A percentile compares a stretch with the other conserved stretches of the same genome.
Conservation (phyloP, 2,113 vertebrate species). For the Craseonycteris thonglongyai region DNA sequence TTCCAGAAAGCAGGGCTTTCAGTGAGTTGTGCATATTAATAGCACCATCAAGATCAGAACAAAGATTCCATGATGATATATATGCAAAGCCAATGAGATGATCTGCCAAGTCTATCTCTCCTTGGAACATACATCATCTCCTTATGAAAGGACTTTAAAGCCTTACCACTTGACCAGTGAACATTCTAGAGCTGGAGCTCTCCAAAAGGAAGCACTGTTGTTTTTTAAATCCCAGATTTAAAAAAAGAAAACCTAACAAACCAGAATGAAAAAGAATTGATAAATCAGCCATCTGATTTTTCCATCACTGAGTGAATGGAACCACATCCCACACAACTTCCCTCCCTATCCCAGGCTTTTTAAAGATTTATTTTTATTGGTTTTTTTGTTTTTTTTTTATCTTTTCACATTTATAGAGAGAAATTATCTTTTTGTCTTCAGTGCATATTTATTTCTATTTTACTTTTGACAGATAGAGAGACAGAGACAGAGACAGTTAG, state of each 20-base stretch:
- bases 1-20: not conserved
- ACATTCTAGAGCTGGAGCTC: not conserved
- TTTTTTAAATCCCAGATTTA: not conserved
- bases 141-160: not conserved
- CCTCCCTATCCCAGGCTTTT: too few relatives aligned
- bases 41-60: not conserved
- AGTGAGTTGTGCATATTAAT: slow-evolving; percentile 49
- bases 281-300: not conserved
- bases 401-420: too few relatives aligned
- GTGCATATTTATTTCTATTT: too few relatives aligned
- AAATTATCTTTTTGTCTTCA: too few relatives aligned
- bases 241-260: not conserved
- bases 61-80: not conserved
- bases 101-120: not conserved
- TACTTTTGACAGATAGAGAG: too few relatives aligned
- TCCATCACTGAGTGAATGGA: not conserved
- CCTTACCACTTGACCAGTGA: rapidly evolving
- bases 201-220: not conserved
- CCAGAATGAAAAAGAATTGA: not conserved
- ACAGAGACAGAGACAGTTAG: too few relatives aligned
- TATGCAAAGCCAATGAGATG: not conserved
- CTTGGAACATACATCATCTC: not conserved
- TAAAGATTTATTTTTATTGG: too few relatives aligned
- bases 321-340: rapidly evolving
- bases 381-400: too few relatives aligned